These are phyloP conservation scores for Luidia sarsii DNA, from an alignment of 53 echinoderm and acorn worm species.

Conservation along the genomic window DNA sequence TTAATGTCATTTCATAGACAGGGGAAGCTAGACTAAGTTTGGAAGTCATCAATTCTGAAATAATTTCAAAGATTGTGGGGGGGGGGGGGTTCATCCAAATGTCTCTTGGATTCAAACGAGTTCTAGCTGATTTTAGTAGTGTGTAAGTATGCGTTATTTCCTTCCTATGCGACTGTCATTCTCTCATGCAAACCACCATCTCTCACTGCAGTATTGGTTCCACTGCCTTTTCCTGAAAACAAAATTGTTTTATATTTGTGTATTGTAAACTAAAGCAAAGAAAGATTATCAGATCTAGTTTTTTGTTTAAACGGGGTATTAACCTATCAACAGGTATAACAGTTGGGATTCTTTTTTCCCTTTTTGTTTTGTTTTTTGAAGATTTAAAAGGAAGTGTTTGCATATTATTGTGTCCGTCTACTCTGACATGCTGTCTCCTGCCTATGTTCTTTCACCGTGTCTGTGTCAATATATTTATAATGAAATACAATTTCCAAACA, in stretches of 20 bases:
- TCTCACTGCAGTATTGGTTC: background rate
- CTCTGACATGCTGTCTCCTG: slow-evolving; percentile 28
- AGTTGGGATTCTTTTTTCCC: slow-evolving; percentile 33
- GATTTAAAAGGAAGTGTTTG: slow-evolving; percentile 35
- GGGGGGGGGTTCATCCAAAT: too few relatives aligned
- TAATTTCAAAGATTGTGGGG: too few relatives aligned
- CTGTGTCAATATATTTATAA: too few relatives aligned
- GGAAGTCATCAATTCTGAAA: too few relatives aligned
- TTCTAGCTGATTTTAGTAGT: too few relatives aligned
- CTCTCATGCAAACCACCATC: background rate
- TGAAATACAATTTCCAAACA: too few relatives aligned
- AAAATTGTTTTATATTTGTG: background rate
- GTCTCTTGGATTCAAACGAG: too few relatives aligned
- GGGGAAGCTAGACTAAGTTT: too few relatives aligned
- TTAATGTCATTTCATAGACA: too few relatives aligned
- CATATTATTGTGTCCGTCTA: slow-evolving; percentile 55
- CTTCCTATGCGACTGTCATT: background rate
- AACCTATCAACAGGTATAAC: background rate
- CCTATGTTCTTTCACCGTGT: background rate
- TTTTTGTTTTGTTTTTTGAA: background rate
- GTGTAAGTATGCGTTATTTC: too few relatives aligned
- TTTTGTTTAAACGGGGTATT: slow-evolving; percentile 10
- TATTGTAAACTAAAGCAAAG: slow-evolving; percentile 3
- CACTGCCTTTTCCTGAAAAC: slow-evolving; percentile 4
- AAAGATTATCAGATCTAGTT: background rate